Conservation (phyloP, 2,113 vertebrate genomes). For the Triplophysa rosa region DNA sequence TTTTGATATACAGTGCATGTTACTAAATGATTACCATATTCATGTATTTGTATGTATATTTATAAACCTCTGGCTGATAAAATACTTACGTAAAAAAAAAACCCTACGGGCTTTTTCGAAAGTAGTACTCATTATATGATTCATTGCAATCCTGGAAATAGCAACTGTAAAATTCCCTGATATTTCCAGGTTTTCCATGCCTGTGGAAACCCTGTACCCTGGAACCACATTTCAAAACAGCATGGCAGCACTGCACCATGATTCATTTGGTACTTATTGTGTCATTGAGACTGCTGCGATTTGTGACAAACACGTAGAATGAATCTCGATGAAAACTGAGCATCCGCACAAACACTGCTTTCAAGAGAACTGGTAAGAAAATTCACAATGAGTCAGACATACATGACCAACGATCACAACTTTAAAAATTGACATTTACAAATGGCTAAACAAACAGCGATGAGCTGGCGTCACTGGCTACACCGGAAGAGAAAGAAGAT, state of each 20-base stretch:
- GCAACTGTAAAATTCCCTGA: neutral
- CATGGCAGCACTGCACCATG: neutral
- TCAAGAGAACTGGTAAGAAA: constrained; percentile 15
- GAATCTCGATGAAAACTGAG: neutral
- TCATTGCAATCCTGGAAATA: too few relatives aligned
- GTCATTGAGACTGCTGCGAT: neutral
- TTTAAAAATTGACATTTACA: constrained; percentile 64
- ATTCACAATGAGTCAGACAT: constrained; percentile 64
- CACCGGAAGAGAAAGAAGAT: constrained; percentile 39
- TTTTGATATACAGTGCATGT: too few relatives aligned
- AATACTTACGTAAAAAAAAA: too few relatives aligned
- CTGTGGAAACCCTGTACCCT: neutral
- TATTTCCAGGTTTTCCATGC: neutral
- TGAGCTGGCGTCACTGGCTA: constrained; percentile 72
- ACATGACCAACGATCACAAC: constrained; percentile 58
- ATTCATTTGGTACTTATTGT: neutral
- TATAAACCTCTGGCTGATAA: neutral
- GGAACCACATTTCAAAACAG: neutral
- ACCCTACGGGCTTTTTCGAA: too few relatives aligned
- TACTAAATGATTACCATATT: neutral
- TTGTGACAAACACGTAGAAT: neutral
- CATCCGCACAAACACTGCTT: neutral
- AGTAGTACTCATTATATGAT: too few relatives aligned
- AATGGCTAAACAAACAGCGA: constrained; percentile 75
- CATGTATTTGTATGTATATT: neutral